Conservation (phyloP, 2,888 invertebrate genomes). For the Amiota mariae region DNA sequence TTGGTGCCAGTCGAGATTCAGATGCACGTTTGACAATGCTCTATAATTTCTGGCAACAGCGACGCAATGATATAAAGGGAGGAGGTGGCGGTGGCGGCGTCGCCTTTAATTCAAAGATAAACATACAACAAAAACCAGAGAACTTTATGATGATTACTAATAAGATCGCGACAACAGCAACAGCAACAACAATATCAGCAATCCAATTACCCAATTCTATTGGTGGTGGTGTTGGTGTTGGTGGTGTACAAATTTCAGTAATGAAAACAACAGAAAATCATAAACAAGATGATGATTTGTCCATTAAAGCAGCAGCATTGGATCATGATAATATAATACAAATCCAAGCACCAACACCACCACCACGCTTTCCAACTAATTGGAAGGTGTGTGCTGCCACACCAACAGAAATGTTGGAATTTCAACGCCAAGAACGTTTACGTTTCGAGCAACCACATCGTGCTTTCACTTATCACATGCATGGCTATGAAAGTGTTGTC, state of each 20-base stretch:
- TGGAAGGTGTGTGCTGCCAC: constrained; percentile 90
- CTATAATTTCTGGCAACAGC: constrained; percentile 86
- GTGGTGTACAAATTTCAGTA: neutral
- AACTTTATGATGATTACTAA: neutral
- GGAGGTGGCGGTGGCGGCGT: too few relatives aligned
- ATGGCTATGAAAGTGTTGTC: constrained; percentile 88
- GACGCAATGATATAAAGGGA: constrained; percentile 64
- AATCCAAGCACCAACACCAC: constrained; percentile 74
- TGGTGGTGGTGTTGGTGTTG: too few relatives aligned
- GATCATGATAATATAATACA: neutral
- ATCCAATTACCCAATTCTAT: neutral
- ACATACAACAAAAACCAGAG: neutral
- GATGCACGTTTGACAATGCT: constrained; percentile 84
- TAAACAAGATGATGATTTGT: constrained; percentile 1
- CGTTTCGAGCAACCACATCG: constrained; percentile 92
- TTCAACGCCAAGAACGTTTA: constrained; percentile 85
- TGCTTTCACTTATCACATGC: constrained; percentile 91
- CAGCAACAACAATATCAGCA: neutral
- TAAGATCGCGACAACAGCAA: neutral
- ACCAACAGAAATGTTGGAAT: constrained; percentile 83
- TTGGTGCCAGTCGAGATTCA: constrained; percentile 93
- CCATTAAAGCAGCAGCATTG: neutral
- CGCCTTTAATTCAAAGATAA: too few relatives aligned
- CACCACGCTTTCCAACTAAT: constrained; percentile 81
- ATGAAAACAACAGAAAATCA: too few relatives aligned